phyloP scores from a whole-genome alignment of 2,888 invertebrate genomes.

The Aphidius colemani region DNA sequence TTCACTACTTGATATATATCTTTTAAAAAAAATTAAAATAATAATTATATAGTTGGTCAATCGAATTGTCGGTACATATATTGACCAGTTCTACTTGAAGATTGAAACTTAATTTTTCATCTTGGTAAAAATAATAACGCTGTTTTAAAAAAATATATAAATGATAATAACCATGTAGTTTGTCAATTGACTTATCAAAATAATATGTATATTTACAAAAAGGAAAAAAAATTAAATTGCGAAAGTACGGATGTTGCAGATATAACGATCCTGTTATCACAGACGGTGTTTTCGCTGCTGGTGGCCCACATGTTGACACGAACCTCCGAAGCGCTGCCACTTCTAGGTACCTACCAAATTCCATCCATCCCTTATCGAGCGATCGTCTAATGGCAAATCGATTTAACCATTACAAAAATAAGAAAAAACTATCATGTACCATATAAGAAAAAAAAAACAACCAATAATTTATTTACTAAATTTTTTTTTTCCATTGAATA shows the following conservation, averaged over 20 bases:
- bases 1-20: too few species aligned
- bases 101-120: too few species aligned
- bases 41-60: too few species aligned
- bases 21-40: too few species aligned
- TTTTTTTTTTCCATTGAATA: too few species aligned
- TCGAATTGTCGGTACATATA: too few species aligned
- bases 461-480: too few species aligned
- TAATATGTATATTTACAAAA: not conserved
- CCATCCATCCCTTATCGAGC: constrained; percentile 26
- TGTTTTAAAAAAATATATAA: too few species aligned
- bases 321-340: constrained; percentile 98
- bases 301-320: constrained; percentile 99
- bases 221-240: constrained; percentile 2
- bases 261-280: constrained; percentile 98
- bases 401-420: not conserved
- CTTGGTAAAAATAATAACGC: too few species aligned
- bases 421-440: too few species aligned
- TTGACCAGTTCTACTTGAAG: too few species aligned
- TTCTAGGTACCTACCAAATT: constrained; percentile 76
- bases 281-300: constrained; percentile 99
- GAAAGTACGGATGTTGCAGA: constrained; percentile 75
- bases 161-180: not conserved
- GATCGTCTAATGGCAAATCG: constrained; percentile 12
- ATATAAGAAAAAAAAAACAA: too few species aligned
- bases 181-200: not conserved